phyloP scores from a whole-genome alignment of 2,113 vertebrate species.

The Cranoglanis bouderius region DNA sequence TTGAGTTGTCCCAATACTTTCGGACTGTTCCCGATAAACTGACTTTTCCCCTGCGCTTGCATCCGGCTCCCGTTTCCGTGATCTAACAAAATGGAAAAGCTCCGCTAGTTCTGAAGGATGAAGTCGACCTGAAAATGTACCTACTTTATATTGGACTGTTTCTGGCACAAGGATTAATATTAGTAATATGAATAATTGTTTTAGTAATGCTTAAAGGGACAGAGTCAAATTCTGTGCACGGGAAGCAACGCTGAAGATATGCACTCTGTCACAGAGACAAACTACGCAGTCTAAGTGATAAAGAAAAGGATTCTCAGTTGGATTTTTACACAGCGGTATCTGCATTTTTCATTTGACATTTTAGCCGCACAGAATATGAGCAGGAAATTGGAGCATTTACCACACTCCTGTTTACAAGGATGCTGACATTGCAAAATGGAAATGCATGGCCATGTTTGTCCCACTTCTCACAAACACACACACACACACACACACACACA shows the following conservation, averaged over 20 bases:
- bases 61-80: no score
- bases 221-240: not conserved
- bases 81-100: no score
- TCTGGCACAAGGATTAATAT: not conserved
- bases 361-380: conserved; percentile 21
- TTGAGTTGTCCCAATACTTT: no score
- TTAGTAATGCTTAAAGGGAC: not conserved
- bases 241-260: not conserved
- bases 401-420: conserved; percentile 25
- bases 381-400: conserved; percentile 34
- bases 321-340: not conserved
- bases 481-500: conserved; percentile 2
- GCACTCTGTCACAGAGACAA: not conserved
- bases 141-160: not conserved
- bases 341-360: conserved; percentile 29
- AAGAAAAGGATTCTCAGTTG: not conserved
- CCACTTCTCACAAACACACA: not conserved
- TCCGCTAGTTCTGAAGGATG: not conserved
- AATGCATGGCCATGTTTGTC: conserved; percentile 36
- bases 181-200: not conserved
- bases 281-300: not conserved
- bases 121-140: not conserved
- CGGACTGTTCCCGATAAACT: no score
- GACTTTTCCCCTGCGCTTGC: no score
- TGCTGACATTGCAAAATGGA: conserved; percentile 18